Conservation (phyloP, 2,113 vertebrate species). For the Pitta sordida region DNA sequence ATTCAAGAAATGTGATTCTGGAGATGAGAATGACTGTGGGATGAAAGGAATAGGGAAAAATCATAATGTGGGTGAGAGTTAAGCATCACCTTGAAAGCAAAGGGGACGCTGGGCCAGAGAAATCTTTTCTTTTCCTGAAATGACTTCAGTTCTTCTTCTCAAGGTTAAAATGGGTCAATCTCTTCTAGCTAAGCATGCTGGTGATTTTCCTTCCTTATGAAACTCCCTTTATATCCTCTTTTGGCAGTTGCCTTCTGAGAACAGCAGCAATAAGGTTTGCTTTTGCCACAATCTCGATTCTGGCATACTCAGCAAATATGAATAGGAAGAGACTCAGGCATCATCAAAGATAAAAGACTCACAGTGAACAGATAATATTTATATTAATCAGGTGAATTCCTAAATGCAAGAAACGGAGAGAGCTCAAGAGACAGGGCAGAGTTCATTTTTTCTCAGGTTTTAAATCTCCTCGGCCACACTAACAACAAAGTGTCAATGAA, state of each 20-base stretch:
- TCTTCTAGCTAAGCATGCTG: slow-evolving; percentile 20
- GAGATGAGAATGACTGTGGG: not conserved
- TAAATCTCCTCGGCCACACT: not conserved
- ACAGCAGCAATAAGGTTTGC: not conserved
- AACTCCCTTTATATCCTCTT: slow-evolving; percentile 60
- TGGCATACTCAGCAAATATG: slow-evolving; percentile 26
- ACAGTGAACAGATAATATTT: not conserved
- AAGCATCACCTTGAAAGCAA: not conserved
- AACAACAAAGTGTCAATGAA: slow-evolving; percentile 18
- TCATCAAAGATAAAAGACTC: slow-evolving; percentile 17
- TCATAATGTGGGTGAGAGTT: not conserved
- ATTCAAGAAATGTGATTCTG: not conserved
- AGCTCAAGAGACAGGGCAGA: not conserved
- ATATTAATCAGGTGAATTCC: slow-evolving; percentile 5
- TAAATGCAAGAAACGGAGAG: slow-evolving; percentile 10
- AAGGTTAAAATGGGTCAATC: slow-evolving; percentile 30
- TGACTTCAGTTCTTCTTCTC: slow-evolving; percentile 1
- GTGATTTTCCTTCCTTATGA: slow-evolving; percentile 59
- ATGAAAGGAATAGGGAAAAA: not conserved
- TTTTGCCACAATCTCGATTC: slow-evolving; percentile 17
- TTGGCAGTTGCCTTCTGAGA: slow-evolving; percentile 30
- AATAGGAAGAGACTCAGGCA: slow-evolving; percentile 21
- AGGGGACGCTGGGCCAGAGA: not conserved
- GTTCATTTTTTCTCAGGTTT: not conserved
- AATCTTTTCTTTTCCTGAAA: not conserved